Base-by-base conservation (phyloP, 2,888 invertebrate species). In the Drosophila cognata region DNA sequence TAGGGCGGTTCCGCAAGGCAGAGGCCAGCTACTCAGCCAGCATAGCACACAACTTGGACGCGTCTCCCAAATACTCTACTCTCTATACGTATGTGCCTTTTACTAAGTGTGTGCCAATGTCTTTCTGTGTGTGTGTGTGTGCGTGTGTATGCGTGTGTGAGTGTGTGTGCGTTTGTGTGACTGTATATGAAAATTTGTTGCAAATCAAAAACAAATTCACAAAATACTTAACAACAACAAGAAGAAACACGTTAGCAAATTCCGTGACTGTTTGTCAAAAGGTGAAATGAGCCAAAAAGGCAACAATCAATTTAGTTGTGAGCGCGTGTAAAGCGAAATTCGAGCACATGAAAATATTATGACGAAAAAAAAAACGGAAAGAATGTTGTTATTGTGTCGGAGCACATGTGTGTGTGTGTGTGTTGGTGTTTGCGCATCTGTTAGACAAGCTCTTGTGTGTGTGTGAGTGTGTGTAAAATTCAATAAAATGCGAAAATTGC, bases 1-100 rank as follows among this genome's bases (percentile, higher is more conserved):
- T 93, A 93, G 93, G 93, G 93, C 93, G 93, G 93, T 93, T 93
- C 93, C 93, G 93, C 93, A 93, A 81, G 92, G 91, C 92, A 92
- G 92, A 80, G 81, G 84, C 83, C 81, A 81, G 78, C 62, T 46
- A 68, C 59, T 41, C 65, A 82, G 74, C 58, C 65, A 84, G 69
- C 69, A 67, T 77, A 78, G 68, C 69, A 68, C 70, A 64, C 66
- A 53, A 58, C 55, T 79, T 79, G 79, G 62, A 82, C 79, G 68
- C 79, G 78, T 69, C 81, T 69, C 57, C 66, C 52, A 43, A 52
- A 38, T 56, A 56, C 56, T n/a, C 38, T 53, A 66, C 56, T 63
- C 75, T 65, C 79, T 74, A 57, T 53, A 58, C 64, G 67, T 77
- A 58, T 58, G 75, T 70, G 76, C 58, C 53, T 38, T 56, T 56